Conservation (phyloP, 2,797 vertebrate species). For the Hafferia zeledoni region DNA sequence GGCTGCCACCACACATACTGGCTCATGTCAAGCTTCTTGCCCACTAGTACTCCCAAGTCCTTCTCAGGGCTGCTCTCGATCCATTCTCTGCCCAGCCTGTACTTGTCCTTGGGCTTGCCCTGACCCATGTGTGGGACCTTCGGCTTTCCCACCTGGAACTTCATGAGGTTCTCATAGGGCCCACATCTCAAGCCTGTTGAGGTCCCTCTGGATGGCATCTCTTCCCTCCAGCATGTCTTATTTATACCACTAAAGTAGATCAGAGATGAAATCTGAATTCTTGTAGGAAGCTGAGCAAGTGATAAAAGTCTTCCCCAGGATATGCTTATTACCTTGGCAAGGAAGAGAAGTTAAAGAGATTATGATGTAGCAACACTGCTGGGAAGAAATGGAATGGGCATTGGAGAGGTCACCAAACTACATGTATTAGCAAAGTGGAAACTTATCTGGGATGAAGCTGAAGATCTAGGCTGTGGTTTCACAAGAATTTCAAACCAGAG, state of each 20-base stretch:
- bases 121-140: background rate
- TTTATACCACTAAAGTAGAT: background rate
- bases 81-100: background rate
- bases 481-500: background rate
- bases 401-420: background rate
- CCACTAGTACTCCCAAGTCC: background rate
- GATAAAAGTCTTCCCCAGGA: background rate
- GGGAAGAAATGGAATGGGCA: background rate
- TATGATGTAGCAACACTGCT: background rate
- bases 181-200: background rate
- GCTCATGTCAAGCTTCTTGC: background rate
- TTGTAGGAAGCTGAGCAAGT: background rate
- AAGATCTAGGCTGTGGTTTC: background rate
- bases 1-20: background rate
- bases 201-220: background rate
- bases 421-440: background rate
- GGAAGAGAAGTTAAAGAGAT: background rate
- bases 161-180: background rate
- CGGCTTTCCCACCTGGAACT: background rate
- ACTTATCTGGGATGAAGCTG: background rate
- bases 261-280: background rate
- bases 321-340: fast-evolving
- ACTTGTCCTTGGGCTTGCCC: background rate
- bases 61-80: background rate
- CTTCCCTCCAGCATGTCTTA: background rate